Evolutionary conservation across 2,888 invertebrate genomes (phyloP).

Genomic region (Tuberolachnus salignus): DNA sequence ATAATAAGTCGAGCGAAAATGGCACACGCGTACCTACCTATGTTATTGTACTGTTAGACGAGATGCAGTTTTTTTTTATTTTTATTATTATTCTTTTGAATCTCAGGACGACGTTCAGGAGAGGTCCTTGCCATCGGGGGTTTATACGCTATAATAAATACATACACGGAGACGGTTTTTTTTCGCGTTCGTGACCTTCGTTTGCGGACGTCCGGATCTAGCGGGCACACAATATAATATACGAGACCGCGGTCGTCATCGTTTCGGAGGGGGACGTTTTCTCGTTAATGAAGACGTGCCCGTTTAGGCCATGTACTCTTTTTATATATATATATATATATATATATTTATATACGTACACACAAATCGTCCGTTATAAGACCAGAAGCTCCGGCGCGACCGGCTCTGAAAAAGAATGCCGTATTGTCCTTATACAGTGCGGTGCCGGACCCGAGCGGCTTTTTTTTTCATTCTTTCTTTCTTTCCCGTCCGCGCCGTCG

Average conservation of each 20-base stretch:
- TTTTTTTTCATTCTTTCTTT: constrained; percentile 5
- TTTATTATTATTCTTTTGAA: neutral
- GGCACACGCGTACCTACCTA: neutral
- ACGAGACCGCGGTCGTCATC: neutral
- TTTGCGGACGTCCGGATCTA: constrained; percentile 46
- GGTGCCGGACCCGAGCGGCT: constrained; percentile 16
- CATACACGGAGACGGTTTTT: neutral
- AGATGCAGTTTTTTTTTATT: neutral
- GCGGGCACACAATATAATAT: neutral
- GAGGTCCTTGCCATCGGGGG: constrained; percentile 46
- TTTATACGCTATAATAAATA: too few species aligned
- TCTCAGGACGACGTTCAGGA: constrained; percentile 10
- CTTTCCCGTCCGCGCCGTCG: neutral
- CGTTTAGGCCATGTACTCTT: too few species aligned
- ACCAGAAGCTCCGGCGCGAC: constrained; percentile 18
- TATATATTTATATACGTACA: neutral
- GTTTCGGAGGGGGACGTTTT: constrained; percentile 12
- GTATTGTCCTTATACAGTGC: constrained; percentile 51
- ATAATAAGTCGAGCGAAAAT: neutral
- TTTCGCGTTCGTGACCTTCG: constrained; percentile 48
- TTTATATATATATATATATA: too few species aligned
- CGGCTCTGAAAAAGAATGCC: constrained; percentile 35
- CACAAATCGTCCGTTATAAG: constrained; percentile 52
- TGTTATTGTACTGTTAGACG: constrained; percentile 7
- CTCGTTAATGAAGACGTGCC: constrained; percentile 56